Conservation (phyloP, 2,113 vertebrate genomes). For the Pachyramphus minor region DNA sequence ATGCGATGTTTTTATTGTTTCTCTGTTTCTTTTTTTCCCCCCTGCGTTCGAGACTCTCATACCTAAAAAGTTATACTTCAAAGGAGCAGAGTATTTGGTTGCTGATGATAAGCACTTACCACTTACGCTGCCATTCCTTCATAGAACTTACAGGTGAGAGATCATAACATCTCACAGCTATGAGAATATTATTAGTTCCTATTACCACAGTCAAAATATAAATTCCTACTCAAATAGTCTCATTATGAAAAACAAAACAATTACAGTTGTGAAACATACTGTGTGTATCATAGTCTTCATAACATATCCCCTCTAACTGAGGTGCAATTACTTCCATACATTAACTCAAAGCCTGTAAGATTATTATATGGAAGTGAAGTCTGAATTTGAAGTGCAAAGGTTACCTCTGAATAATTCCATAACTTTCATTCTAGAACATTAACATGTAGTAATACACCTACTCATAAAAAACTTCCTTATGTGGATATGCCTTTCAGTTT, state of each 20-base stretch:
- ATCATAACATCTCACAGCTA: background rate
- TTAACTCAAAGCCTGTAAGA: background rate
- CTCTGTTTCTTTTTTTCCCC: background rate
- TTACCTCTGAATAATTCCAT: background rate
- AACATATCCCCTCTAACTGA: background rate
- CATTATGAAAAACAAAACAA: background rate
- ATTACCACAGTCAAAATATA: background rate
- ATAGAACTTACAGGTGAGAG: background rate
- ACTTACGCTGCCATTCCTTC: background rate
- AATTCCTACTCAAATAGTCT: background rate
- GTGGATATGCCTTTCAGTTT: background rate
- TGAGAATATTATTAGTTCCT: background rate
- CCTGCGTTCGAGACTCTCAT: background rate
- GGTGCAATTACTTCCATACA: background rate
- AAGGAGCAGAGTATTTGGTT: background rate
- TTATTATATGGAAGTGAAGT: background rate
- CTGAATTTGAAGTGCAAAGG: background rate
- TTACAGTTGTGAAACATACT: background rate
- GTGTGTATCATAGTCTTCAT: background rate
- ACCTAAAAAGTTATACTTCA: conserved; percentile 23
- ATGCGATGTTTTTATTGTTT: conserved; percentile 51
- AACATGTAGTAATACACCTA: background rate
- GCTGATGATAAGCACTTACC: background rate
- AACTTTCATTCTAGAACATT: background rate
- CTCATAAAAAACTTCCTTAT: background rate